Conservation (phyloP, 2,113 vertebrate genomes). For the Varanus salvator region DNA sequence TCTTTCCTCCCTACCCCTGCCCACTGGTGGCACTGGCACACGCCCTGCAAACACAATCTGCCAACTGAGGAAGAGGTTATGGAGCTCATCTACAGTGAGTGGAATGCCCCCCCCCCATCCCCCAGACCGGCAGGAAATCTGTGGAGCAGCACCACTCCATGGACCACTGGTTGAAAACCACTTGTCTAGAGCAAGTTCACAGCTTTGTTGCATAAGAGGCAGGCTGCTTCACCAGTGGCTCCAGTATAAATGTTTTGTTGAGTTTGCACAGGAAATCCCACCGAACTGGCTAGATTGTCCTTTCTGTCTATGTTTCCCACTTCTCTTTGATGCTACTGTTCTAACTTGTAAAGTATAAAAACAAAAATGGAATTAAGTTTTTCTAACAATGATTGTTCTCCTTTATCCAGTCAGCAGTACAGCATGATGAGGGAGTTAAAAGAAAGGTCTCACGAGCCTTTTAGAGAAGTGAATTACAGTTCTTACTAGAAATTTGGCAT, state of each 20-base stretch:
- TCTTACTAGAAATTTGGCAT: conserved; percentile 73
- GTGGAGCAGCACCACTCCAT: no score
- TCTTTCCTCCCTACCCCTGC: no score
- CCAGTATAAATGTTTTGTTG: neutral
- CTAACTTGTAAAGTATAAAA: neutral
- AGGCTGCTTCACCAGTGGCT: neutral
- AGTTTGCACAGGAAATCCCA: neutral
- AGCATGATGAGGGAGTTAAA: neutral
- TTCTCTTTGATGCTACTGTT: neutral
- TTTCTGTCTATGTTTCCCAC: neutral
- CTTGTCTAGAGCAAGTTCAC: no score
- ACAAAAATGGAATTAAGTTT: neutral
- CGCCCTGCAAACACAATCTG: no score
- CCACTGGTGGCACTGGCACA: no score
- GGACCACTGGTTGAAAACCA: no score
- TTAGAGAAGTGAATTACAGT: conserved; percentile 68
- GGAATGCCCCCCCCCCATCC: no score
- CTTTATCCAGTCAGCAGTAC: conserved; percentile 14
- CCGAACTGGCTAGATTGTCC: neutral
- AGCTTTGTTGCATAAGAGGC: neutral
- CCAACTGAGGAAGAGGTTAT: no score
- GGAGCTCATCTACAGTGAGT: no score
- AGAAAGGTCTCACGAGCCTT: conserved; percentile 47
- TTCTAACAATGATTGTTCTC: neutral
- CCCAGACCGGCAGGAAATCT: no score